These are phyloP conservation scores for Gobius niger DNA, from an alignment of 2,113 vertebrate species.

Conservation along the genomic window DNA sequence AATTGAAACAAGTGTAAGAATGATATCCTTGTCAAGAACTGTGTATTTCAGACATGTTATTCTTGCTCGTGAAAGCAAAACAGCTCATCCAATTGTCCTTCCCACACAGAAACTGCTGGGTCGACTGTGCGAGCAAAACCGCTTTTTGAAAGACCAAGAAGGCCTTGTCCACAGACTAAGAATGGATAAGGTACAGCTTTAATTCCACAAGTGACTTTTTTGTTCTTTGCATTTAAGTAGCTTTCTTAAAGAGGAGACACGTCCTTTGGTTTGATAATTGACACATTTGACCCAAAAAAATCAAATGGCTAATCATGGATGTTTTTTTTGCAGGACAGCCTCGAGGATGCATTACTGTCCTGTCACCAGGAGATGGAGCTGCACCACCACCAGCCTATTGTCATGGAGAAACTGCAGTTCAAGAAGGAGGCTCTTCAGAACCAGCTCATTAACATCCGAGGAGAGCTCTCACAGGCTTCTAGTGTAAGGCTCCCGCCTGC, in stretches of 20 bases:
- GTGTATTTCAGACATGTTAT: neutral
- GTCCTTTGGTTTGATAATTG: too few species aligned
- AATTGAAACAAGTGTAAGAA: slow-evolving; percentile 93
- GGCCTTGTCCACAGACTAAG: slow-evolving; percentile 87
- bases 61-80: neutral
- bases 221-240: too few species aligned
- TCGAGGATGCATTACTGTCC: slow-evolving; percentile 92
- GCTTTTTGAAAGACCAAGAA: slow-evolving; percentile 89
- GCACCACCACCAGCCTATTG: slow-evolving; percentile 83
- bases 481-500: slow-evolving; percentile 76
- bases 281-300: neutral
- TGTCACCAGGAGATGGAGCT: slow-evolving; percentile 95
- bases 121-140: slow-evolving; percentile 90
- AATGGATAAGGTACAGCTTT: slow-evolving; percentile 86
- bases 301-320: neutral
- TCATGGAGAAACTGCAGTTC: slow-evolving; percentile 86
- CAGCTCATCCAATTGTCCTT: neutral
- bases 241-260: too few species aligned
- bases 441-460: slow-evolving; percentile 92
- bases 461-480: slow-evolving; percentile 92
- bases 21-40: neutral
- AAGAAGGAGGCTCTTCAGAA: slow-evolving; percentile 94
- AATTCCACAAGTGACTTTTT: too few species aligned
- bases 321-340: slow-evolving; percentile 80
- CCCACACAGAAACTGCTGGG: slow-evolving; percentile 88